Evolutionary conservation across 2,797 vertebrate species (phyloP).

Genomic region (Xyrichtys novacula): DNA sequence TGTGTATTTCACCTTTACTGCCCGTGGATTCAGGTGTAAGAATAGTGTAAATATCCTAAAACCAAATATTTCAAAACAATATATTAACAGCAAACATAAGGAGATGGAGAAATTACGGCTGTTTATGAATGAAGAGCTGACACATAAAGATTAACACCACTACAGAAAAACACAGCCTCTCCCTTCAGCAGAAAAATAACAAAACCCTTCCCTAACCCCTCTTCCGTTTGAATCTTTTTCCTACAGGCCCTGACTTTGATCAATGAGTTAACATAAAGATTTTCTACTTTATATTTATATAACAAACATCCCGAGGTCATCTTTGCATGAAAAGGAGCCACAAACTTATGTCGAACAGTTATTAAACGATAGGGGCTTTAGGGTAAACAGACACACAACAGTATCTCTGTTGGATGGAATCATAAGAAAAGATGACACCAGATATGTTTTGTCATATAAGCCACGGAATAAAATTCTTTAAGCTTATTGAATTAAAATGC

Average conservation of each 20-base stretch:
- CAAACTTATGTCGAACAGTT: slow-evolving; percentile 10
- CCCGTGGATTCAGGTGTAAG: too few relatives aligned
- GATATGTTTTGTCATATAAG: slow-evolving; percentile 2
- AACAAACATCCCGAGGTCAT: background rate
- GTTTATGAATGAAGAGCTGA: too few relatives aligned
- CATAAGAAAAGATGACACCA: background rate
- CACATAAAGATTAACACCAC: too few relatives aligned
- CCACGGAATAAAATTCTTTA: background rate
- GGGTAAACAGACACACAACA: slow-evolving; percentile 16
- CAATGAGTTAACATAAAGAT: slow-evolving; percentile 5
- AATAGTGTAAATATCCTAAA: background rate
- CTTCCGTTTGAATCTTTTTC: background rate
- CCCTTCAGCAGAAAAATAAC: background rate
- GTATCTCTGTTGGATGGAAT: background rate
- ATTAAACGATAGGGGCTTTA: background rate
- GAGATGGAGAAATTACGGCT: too few relatives aligned
- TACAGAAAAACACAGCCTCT: background rate
- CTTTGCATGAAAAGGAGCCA: background rate
- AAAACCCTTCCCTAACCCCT: background rate
- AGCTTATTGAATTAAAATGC: slow-evolving; percentile 11
- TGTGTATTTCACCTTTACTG: too few relatives aligned
- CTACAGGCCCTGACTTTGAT: slow-evolving; percentile 1
- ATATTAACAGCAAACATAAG: background rate
- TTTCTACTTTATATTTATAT: background rate
- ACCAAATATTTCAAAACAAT: background rate